Percentiles rank a stretch among this genome's conserved stretches.
phyloP scores from a whole-genome alignment of 2,797 vertebrate genomes.

The Ptychobarbus kaznakovi region DNA sequence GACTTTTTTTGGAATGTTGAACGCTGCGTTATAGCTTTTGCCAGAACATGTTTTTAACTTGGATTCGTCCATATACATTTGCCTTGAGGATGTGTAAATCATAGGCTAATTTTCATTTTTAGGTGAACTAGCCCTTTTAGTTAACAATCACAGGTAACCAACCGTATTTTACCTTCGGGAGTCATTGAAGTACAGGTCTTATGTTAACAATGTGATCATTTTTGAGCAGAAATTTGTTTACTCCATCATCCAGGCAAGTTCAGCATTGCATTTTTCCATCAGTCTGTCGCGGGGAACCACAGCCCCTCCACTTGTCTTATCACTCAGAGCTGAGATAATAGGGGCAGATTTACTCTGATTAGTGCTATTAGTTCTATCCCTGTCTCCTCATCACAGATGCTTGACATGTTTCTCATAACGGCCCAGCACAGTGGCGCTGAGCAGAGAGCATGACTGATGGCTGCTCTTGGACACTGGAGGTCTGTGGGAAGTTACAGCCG shows the following conservation, averaged over 20 bases:
- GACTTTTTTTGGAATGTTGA: not conserved
- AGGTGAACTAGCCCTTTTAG: not conserved
- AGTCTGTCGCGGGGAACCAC: slow-evolving; percentile 40
- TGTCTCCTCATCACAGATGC: slow-evolving; percentile 72
- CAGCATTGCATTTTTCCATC: slow-evolving; percentile 44
- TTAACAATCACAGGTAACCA: not conserved
- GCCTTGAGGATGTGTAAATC: not conserved
- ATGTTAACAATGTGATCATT: not conserved
- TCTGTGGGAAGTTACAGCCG: slow-evolving; percentile 22
- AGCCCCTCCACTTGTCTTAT: slow-evolving; percentile 63
- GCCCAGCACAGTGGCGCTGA: slow-evolving; percentile 56
- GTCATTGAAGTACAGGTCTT: not conserved
- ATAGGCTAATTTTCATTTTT: not conserved
- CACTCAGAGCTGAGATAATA: slow-evolving; percentile 75
- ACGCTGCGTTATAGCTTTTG: no score
- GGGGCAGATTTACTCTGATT: slow-evolving; percentile 76
- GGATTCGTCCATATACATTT: not conserved
- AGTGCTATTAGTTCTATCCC: slow-evolving; percentile 73
- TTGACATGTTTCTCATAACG: slow-evolving; percentile 72
- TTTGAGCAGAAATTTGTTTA: slow-evolving; percentile 47
- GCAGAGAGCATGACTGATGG: slow-evolving; percentile 50
- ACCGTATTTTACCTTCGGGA: not conserved
- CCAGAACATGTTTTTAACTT: not conserved
- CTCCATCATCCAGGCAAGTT: slow-evolving; percentile 49
- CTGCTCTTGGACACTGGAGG: slow-evolving; percentile 37